These are phyloP conservation scores for Eunapius fragilis DNA, from an alignment of 37 sponge, comb jelly and placozoan species.

Conservation along the genomic window DNA sequence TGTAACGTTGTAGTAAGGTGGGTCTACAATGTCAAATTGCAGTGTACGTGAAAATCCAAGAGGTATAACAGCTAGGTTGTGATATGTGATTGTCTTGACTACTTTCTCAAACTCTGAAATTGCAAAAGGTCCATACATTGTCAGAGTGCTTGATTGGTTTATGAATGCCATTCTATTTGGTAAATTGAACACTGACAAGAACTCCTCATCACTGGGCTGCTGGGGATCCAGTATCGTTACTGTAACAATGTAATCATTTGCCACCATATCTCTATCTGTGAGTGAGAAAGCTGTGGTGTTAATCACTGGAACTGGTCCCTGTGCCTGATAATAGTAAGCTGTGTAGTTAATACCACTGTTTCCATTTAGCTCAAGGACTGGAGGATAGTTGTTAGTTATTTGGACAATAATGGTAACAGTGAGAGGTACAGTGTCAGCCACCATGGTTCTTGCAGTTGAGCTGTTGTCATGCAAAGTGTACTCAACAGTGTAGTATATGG, in stretches of 20 bases:
- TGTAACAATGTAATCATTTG: conserved; percentile 51
- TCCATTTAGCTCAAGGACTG: conserved; percentile 75
- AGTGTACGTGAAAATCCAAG: conserved; percentile 25
- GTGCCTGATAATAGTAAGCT: conserved; percentile 62
- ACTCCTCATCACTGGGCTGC: conserved; percentile 38
- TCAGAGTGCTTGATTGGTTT: conserved; percentile 10
- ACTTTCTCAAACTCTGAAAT: conserved; percentile 34
- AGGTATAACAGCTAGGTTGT: conserved; percentile 69
- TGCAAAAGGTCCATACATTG: conserved; percentile 21
- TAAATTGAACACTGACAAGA: conserved; percentile 47
- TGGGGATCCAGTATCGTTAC: conserved; percentile 36
- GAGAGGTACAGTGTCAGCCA: conserved; percentile 43
- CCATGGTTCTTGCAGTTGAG: neutral
- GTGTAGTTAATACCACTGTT: conserved; percentile 19
- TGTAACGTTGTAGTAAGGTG: neutral
- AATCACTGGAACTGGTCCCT: conserved; percentile 58
- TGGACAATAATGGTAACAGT: conserved; percentile 33
- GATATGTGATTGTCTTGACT: conserved; percentile 49
- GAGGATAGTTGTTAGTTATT: conserved; percentile 65
- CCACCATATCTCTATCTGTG: conserved; percentile 68
- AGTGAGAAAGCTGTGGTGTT: conserved; percentile 48
- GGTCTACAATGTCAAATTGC: conserved; percentile 42
- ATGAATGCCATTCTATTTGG: conserved; percentile 25
- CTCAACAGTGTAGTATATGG: conserved; percentile 8
- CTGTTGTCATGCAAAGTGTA: conserved; percentile 70